Evolutionary conservation across 1,140 invertebrate genomes (phyloP).

Genomic region (Drosophila kikkawai): DNA sequence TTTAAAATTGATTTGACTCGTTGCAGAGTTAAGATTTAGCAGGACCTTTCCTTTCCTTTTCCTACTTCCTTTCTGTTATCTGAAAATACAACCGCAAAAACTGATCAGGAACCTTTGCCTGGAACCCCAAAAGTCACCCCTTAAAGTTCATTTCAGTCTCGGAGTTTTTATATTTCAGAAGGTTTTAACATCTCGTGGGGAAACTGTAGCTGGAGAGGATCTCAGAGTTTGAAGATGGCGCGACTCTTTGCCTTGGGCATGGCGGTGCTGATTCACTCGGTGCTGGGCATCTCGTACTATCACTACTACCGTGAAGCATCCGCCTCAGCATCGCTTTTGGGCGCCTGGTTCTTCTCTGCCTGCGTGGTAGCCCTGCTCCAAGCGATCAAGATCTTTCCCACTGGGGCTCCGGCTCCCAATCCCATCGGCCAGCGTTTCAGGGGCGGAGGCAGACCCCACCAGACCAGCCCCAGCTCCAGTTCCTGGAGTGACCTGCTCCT

Average conservation of each 20-base stretch:
- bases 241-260: constrained; percentile 48
- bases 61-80: background rate
- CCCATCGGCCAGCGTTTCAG: constrained; percentile 6
- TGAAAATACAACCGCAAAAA: background rate
- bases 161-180: background rate
- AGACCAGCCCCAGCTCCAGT: background rate
- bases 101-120: background rate
- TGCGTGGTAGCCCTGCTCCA: constrained; percentile 56
- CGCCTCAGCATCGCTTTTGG: constrained; percentile 44
- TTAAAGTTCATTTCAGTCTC: constrained; percentile 3
- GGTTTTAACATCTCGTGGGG: background rate
- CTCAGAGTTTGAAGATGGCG: constrained; percentile 30
- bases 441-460: background rate
- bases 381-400: constrained; percentile 49
- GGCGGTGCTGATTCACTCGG: constrained; percentile 59
- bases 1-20: background rate
- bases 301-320: constrained; percentile 54
- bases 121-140: no score
- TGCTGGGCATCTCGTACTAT: constrained; percentile 69
- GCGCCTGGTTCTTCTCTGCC: constrained; percentile 66
- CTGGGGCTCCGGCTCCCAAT: background rate
- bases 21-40: background rate
- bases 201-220: constrained; percentile 1
- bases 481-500: constrained; percentile 29
- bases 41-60: no score